Base-by-base conservation (phyloP, 1,140 invertebrate genomes). In the Bombus huntii region DNA sequence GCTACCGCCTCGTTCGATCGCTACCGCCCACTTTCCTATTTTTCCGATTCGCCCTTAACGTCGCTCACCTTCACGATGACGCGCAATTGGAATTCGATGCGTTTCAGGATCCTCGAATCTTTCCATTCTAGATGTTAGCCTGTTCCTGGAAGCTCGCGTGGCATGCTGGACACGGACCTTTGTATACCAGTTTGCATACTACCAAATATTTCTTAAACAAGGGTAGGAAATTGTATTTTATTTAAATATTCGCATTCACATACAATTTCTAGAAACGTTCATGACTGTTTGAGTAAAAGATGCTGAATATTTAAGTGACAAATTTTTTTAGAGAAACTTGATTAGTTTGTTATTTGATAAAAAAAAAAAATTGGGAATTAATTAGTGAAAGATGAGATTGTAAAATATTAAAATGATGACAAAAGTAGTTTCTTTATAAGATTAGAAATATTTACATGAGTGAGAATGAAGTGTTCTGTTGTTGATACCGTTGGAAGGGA, bases 131-230 rank as follows among this genome's bases (percentile, higher is more conserved):
- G 90, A 93, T 94, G 92, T 44, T 87, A 89, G 91, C 93, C 93
- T 93, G 93, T 79, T 94, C 92, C 85, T 88, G 90, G 88, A 93
- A 93, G 92, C 92, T 93, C 92, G 91, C 87, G 66, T 86, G 89
- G 91, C 92, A 93, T 93, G 93, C 92, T 89, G 91, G 91, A 89
- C 93, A 93, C 93, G 93, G 93, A 93, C 92, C 89, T 90, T 91
- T 89, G 87, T 83, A 73, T 82, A 79, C 86, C 81, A 82, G 72
- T 25, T 57, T 34, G 70, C 71, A 12, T 62, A 39, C 15, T 68
- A 70, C 1, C 13, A 72, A 72, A 72, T 72, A 72, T 47, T 84
- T 34, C 71, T 70, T 42, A 18, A 8, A 28, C 4, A 2, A 44
- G 25, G 3, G 9, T 2, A 31, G 22, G 10, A n/a, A 37, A 28